Conservation (phyloP, 2,113 vertebrate genomes). For the Mesoclemmys tuberculata region DNA sequence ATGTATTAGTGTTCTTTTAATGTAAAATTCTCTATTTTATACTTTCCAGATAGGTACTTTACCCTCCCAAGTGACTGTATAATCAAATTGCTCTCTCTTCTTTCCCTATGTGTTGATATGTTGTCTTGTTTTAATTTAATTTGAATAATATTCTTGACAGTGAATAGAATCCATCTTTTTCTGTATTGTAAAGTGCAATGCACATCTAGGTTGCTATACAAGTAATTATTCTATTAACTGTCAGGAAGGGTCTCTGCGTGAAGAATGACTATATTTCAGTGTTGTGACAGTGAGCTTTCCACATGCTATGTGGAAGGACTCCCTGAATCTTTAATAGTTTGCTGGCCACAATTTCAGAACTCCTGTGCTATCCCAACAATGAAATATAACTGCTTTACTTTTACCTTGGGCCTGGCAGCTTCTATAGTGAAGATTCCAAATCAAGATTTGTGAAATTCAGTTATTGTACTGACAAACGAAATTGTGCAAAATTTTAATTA, state of each 20-base stretch:
- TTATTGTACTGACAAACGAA: neutral
- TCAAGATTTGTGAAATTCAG: neutral
- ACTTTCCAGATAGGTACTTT: neutral
- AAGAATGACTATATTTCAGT: neutral
- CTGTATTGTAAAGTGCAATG: neutral
- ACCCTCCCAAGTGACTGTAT: neutral
- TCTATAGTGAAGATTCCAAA: neutral
- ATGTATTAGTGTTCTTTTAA: neutral
- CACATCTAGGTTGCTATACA: neutral
- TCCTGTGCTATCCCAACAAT: neutral
- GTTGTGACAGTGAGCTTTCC: neutral
- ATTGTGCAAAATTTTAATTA: neutral
- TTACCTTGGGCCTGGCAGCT: neutral
- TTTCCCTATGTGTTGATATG: neutral
- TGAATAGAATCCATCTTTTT: neutral
- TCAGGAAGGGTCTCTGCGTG: neutral
- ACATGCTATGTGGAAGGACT: neutral
- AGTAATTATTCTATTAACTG: neutral
- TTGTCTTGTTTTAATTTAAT: neutral
- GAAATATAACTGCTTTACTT: neutral
- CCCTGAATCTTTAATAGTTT: neutral
- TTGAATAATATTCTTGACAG: neutral
- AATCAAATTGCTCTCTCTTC: neutral
- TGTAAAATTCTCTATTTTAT: neutral
- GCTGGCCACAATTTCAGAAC: neutral